Percentiles rank a stretch among this genome's conserved stretches.
Evolutionary conservation across 2,797 vertebrate genomes (phyloP).

Genomic region (Cheirogaleus major): DNA sequence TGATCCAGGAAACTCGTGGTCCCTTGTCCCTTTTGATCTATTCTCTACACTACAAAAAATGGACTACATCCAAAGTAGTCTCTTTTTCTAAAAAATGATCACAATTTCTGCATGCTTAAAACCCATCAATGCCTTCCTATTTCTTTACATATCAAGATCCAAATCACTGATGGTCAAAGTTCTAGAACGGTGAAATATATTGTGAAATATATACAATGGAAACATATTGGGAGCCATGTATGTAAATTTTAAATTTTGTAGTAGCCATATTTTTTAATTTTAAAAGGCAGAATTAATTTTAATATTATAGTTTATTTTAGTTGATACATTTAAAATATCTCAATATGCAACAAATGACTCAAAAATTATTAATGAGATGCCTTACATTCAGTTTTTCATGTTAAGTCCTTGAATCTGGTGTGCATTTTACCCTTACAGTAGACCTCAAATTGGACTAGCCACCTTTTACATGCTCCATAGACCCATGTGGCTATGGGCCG

Average conservation of each 20-base stretch:
- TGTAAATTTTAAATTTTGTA: background rate
- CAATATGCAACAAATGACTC: background rate
- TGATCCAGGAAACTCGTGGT: background rate
- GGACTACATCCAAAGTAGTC: background rate
- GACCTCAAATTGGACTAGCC: background rate
- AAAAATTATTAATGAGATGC: background rate
- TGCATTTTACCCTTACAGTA: background rate
- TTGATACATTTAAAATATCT: background rate
- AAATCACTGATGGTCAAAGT: background rate
- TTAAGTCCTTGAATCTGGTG: background rate
- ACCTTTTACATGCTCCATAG: background rate
- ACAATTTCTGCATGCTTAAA: background rate
- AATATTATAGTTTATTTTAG: background rate
- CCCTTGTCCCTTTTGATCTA: background rate
- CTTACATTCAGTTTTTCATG: background rate
- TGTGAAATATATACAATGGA: background rate
- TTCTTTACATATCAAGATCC: constrained; percentile 3
- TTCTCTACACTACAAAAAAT: background rate
- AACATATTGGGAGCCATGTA: background rate
- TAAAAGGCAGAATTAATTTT: background rate
- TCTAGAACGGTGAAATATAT: background rate
- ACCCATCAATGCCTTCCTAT: background rate
- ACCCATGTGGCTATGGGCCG: background rate
- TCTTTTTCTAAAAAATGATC: background rate
- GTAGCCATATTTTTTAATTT: background rate